Conservation (phyloP, 2,113 vertebrate species). For the Ginglymostoma cirratum region DNA sequence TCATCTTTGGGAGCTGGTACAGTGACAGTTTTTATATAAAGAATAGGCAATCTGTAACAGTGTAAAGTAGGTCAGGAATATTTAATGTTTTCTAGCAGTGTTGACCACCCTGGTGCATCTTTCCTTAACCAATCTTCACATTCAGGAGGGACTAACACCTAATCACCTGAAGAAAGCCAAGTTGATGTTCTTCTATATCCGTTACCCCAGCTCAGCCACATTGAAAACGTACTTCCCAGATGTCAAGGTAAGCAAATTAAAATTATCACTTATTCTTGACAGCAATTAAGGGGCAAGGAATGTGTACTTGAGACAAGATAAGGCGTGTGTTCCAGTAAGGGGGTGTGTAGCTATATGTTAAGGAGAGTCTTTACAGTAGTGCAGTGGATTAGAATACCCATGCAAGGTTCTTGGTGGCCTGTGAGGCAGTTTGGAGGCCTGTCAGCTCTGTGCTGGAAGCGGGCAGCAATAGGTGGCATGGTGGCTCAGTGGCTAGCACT, state of each 20-base stretch:
- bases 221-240: slow-evolving; percentile 87
- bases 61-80: neutral
- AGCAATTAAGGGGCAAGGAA: neutral
- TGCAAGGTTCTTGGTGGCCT: neutral
- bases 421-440: neutral
- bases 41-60: neutral
- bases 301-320: neutral
- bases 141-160: slow-evolving; percentile 83
- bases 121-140: slow-evolving; percentile 74
- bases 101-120: slow-evolving; percentile 24
- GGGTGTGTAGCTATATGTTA: neutral
- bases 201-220: slow-evolving; percentile 86
- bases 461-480: neutral
- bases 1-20: neutral
- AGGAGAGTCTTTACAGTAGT: neutral
- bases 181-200: slow-evolving; percentile 95
- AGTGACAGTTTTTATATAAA: neutral
- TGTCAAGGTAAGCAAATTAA: slow-evolving; percentile 70
- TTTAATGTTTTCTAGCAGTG: neutral
- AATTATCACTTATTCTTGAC: neutral
- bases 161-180: slow-evolving; percentile 94
- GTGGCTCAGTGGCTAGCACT: too few relatives aligned
- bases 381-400: neutral
- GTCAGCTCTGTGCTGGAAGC: neutral
- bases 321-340: neutral